Percentiles rank a stretch among this genome's conserved stretches.
These are phyloP conservation scores for Diglossa brunneiventris DNA, from an alignment of 2,113 vertebrate genomes.

Conservation along the genomic window DNA sequence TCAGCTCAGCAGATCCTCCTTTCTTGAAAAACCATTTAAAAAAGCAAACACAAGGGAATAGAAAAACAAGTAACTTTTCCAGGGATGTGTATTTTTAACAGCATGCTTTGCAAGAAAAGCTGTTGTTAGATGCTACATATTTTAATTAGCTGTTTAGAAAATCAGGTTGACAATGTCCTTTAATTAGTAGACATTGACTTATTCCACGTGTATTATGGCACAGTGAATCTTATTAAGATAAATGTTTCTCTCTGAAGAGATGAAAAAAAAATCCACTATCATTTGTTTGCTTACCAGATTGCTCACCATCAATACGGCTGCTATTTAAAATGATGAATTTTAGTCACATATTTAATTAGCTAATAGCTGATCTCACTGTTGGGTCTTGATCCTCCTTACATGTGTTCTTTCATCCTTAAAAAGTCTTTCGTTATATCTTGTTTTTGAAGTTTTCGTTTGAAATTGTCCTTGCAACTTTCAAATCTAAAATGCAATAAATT, in stretches of 20 bases:
- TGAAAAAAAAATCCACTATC: slow-evolving; percentile 27
- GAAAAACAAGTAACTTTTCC: slow-evolving; percentile 41
- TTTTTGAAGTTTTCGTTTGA: slow-evolving; percentile 60
- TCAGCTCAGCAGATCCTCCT: slow-evolving; percentile 29
- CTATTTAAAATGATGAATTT: slow-evolving; percentile 66
- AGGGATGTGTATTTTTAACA: slow-evolving; percentile 23
- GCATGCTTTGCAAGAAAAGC: slow-evolving; percentile 13
- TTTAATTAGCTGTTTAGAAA: slow-evolving; percentile 62
- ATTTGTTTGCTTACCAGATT: slow-evolving; percentile 62
- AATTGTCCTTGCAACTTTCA: slow-evolving; percentile 52
- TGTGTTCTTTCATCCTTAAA: slow-evolving; percentile 54
- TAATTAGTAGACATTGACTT: slow-evolving; percentile 66
- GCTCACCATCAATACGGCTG: slow-evolving; percentile 47
- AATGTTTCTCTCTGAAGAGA: slow-evolving; percentile 64
- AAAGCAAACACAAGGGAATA: slow-evolving; percentile 27
- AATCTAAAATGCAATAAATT: slow-evolving; percentile 43
- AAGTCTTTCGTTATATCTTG: slow-evolving; percentile 53
- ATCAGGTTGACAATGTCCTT: slow-evolving; percentile 56
- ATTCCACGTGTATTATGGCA: slow-evolving; percentile 25
- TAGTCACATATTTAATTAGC: slow-evolving; percentile 71
- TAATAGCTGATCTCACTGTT: slow-evolving; percentile 66
- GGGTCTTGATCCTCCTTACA: slow-evolving; percentile 54
- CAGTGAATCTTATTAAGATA: slow-evolving; percentile 65
- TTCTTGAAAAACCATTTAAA: slow-evolving; percentile 39
- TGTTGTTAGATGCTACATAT: slow-evolving; percentile 34